These are phyloP conservation scores for Notarius quadriscutis DNA, from an alignment of 2,113 vertebrate species.

Conservation along the genomic window DNA sequence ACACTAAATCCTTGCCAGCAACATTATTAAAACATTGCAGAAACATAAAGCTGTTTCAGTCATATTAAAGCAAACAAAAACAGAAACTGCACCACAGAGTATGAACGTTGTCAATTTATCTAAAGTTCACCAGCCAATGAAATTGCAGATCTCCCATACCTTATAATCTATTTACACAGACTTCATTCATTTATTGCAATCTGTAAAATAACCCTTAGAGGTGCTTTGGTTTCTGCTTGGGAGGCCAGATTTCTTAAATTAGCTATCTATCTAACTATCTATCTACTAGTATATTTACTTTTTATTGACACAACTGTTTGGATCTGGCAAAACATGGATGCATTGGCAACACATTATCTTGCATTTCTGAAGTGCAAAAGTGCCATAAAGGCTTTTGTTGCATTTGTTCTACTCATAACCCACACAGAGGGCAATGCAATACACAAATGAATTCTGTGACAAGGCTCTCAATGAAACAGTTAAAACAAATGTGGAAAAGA, in stretches of 20 bases:
- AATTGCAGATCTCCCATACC: constrained; percentile 56
- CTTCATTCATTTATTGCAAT: constrained; percentile 56
- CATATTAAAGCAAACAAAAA: constrained; percentile 46
- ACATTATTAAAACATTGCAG: constrained; percentile 60
- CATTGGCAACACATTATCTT: constrained; percentile 38
- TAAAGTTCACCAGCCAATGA: constrained; percentile 49
- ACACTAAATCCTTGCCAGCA: constrained; percentile 64
- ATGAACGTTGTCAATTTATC: constrained; percentile 44
- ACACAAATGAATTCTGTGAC: constrained; percentile 31
- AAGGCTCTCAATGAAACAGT: constrained; percentile 24
- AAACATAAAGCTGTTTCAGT: constrained; percentile 44
- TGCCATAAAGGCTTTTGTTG: constrained; percentile 32
- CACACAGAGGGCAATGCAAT: constrained; percentile 43
- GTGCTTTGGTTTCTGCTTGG: constrained; percentile 56
- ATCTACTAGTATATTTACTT: constrained; percentile 21
- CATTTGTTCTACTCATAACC: constrained; percentile 30
- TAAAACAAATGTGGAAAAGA: constrained; percentile 37
- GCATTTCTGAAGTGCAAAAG: constrained; percentile 37
- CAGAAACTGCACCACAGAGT: constrained; percentile 38
- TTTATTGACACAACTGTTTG: constrained; percentile 31
- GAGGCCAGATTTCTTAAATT: constrained; percentile 47
- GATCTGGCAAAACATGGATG: constrained; percentile 33
- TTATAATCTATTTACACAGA: constrained; percentile 49
- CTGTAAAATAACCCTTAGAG: constrained; percentile 40
- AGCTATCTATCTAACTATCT: constrained; percentile 28